phyloP scores from a whole-genome alignment of 2,888 invertebrate genomes.

The Leptinotarsa rubiginosa region DNA sequence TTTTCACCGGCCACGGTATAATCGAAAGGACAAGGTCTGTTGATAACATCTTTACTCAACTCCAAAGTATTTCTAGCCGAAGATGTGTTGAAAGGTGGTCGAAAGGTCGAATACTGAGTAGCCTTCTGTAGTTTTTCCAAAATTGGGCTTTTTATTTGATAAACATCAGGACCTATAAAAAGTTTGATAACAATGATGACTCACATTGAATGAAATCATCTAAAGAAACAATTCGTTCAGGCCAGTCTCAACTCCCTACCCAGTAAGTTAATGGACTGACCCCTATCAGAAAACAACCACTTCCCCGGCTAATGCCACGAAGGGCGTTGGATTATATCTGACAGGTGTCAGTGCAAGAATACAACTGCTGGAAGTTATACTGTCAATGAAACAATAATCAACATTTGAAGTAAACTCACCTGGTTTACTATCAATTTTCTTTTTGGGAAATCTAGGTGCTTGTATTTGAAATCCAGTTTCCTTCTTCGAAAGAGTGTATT shows the following conservation, averaged over 20 bases:
- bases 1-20: constrained; percentile 44
- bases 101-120: constrained; percentile 40
- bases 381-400: no score
- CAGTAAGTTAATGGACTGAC: no score
- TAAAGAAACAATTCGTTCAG: no score
- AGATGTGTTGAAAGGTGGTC: constrained; percentile 53
- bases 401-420: constrained; percentile 26
- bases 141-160: constrained; percentile 48
- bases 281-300: no score
- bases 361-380: no score
- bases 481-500: constrained; percentile 44
- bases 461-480: constrained; percentile 43
- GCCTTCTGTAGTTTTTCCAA: constrained; percentile 47
- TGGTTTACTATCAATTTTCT: constrained; percentile 19
- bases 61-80: constrained; percentile 47
- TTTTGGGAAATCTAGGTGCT: constrained; percentile 31
- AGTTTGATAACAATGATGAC: background rate
- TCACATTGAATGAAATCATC: no score
- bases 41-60: constrained; percentile 43
- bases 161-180: constrained; percentile 50
- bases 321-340: no score
- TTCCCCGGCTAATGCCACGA: no score
- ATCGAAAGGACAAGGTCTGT: constrained; percentile 52
- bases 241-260: no score
- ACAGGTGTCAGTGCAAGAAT: no score